phyloP scores from a whole-genome alignment of 2,888 invertebrate genomes.

The Mimumesa dahlbomi region DNA sequence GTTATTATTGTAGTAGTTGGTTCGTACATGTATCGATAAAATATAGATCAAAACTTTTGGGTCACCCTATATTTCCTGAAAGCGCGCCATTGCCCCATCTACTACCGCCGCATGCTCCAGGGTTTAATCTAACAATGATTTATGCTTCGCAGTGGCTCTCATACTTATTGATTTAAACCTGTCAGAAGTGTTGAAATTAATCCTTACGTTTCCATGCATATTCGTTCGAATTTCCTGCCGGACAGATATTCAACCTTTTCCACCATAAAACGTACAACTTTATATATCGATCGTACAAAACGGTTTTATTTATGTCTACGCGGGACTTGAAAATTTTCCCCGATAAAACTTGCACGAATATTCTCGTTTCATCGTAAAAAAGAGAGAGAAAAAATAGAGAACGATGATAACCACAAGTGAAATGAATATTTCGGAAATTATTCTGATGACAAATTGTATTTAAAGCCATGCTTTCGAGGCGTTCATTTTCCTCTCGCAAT shows the following conservation, averaged over 20 bases:
- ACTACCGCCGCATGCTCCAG: constrained; percentile 66
- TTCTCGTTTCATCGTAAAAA: too few species aligned
- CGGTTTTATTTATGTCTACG: background rate
- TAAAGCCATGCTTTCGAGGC: background rate
- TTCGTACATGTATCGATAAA: constrained; percentile 43
- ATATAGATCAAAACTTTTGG: constrained; percentile 72
- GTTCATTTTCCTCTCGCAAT: background rate
- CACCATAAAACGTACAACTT: background rate
- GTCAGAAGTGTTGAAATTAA: constrained; percentile 34
- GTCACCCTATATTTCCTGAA: constrained; percentile 75
- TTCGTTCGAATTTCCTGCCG: constrained; percentile 1
- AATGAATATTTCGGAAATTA: background rate
- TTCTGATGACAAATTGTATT: background rate
- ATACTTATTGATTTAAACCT: constrained; percentile 54
- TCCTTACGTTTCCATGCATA: constrained; percentile 19
- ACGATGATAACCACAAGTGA: background rate
- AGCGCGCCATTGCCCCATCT: constrained; percentile 69
- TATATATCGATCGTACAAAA: background rate
- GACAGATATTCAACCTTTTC: background rate
- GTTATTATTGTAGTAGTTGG: constrained; percentile 16
- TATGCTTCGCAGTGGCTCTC: constrained; percentile 75
- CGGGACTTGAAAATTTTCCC: too few species aligned
- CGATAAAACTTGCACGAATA: too few species aligned
- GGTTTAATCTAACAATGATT: constrained; percentile 79
- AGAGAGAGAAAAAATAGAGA: too few species aligned